Evolutionary conservation across 2,888 invertebrate species (phyloP), one percentile per base, ranked within the genome.

Genomic region (Noctua janthe): DNA sequence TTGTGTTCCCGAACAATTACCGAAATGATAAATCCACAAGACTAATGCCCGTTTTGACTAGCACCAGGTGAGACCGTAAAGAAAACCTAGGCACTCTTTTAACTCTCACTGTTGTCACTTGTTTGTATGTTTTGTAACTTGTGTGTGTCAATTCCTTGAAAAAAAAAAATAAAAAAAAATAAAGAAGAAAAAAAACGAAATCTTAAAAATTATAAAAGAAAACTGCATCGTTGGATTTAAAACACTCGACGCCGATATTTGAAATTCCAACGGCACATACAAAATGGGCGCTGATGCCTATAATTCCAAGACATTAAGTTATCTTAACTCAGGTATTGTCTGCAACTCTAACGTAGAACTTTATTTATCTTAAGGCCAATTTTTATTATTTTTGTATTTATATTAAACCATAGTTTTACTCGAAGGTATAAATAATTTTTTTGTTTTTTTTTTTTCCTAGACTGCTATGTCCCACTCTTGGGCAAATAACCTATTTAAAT

Each of bases 1-100:
- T 81, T 62, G 64, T n/a, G 35, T 29, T 74, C 64, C 29, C 47
- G 13, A 54, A 4, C 49, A 59, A 49, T 49, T 70, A 69, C 17
- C 10, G 15, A 20, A 76, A 62, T 39, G 59, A n/a, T 64, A 29
- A 47, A 47, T 54, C 20, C 35, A 39, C 3, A 20, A 54, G 20
- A 23, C n/a, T 64, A 64, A 64, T 64, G 35, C 4, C 35, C 10
- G 35, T 17, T 35, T 35, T 35, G 35, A 15, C 13, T 15, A 15
- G 20, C 35, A 17, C 17, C 17, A 35, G 8, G 17, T 7, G 35
- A 8, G 15, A 64, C 2, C 35, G 35, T 35, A 35, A 64, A 17
- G 1, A 8, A 35, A 29, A 29, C 17, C 17, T 64, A 3, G 5
- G 29, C 29, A 29, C 29, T 29, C 1, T 29, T 29, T 29, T 29